Conservation (phyloP, 2,888 invertebrate genomes). For the Oscheius sp. region DNA sequence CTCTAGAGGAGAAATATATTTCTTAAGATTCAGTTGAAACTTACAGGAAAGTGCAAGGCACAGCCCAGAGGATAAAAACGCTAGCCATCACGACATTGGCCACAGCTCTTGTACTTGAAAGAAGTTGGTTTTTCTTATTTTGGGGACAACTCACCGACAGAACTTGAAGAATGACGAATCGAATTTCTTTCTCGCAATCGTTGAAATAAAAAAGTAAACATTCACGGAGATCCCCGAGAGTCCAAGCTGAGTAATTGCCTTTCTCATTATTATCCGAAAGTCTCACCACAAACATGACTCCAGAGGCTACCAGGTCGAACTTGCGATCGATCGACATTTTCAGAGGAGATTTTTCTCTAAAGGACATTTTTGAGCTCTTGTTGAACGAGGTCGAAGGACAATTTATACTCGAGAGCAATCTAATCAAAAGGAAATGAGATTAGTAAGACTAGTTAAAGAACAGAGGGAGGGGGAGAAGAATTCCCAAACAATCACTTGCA, state of each 20-base stretch:
- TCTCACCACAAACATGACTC: background rate
- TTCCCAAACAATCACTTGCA: no score
- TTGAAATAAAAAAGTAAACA: background rate
- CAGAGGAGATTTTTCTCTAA: no score
- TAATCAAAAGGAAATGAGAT: no score
- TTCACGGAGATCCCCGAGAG: background rate
- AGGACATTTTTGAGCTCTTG: no score
- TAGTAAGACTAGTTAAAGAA: no score
- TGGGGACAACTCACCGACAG: background rate
- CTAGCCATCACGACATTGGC: conserved; percentile 18
- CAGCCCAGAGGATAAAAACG: conserved; percentile 9
- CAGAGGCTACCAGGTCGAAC: conserved; percentile 2
- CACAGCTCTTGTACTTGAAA: conserved; percentile 11
- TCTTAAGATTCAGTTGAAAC: background rate
- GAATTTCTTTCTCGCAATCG: background rate
- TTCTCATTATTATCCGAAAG: background rate
- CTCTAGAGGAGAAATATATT: background rate
- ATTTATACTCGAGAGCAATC: no score
- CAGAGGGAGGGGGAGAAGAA: no score
- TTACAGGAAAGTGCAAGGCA: conserved; percentile 10
- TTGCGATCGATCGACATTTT: conserved; percentile 12
- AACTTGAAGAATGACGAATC: background rate
- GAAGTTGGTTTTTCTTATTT: background rate
- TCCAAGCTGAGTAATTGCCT: background rate
- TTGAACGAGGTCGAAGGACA: no score